These are phyloP conservation scores for Tragulus kanchil DNA, from an alignment of 2,113 vertebrate species.

Conservation along the genomic window DNA sequence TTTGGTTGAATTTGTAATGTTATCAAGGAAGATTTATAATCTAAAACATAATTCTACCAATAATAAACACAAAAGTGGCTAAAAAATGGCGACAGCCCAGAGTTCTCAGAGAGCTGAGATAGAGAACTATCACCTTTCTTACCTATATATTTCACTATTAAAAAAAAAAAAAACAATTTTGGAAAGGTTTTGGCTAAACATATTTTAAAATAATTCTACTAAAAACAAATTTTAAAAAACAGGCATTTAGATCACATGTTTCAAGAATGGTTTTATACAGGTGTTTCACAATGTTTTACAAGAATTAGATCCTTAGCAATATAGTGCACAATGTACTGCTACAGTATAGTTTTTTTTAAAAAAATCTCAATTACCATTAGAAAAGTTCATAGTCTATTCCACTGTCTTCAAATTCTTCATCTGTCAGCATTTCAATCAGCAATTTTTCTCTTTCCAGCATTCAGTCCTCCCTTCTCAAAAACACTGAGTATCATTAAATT, in stretches of 20 bases:
- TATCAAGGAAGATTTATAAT: constrained; percentile 36
- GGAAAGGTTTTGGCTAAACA: constrained; percentile 67
- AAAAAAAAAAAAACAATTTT: not conserved
- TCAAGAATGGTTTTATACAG: constrained; percentile 71
- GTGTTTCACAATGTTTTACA: constrained; percentile 71
- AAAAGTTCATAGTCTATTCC: constrained; percentile 22
- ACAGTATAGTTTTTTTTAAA: not conserved
- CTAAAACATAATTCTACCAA: constrained; percentile 42
- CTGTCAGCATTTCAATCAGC: constrained; percentile 51
- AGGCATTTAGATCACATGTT: constrained; percentile 57
- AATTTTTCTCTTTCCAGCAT: not conserved
- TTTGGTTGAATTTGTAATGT: constrained; percentile 19
- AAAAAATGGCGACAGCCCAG: not conserved
- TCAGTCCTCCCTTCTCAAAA: constrained; percentile 17
- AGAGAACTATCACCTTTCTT: constrained; percentile 59
- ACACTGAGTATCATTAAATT: not conserved
- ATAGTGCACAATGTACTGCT: constrained; percentile 22
- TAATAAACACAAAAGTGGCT: constrained; percentile 45
- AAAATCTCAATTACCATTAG: constrained; percentile 11
- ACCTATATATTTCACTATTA: constrained; percentile 18
- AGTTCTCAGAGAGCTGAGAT: constrained; percentile 27
- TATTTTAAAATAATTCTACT: constrained; percentile 58
- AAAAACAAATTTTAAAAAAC: constrained; percentile 70
- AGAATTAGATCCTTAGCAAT: constrained; percentile 60
- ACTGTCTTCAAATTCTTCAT: constrained; percentile 33